phyloP scores from a whole-genome alignment of 2,797 vertebrate genomes.

The Sebastes kiyomatsui region DNA sequence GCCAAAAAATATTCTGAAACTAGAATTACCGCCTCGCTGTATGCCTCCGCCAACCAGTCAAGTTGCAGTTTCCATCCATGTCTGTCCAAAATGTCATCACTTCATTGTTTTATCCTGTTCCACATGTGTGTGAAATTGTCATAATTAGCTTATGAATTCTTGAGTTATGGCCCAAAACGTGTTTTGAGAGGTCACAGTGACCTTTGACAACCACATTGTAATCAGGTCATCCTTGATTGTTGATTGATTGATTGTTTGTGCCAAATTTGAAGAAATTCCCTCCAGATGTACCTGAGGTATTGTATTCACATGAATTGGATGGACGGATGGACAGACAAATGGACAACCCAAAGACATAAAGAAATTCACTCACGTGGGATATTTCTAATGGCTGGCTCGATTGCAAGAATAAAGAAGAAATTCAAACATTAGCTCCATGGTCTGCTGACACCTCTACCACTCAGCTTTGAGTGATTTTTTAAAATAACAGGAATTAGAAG shows the following conservation, averaged over 20 bases:
- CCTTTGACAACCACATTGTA: background rate
- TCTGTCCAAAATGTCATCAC: background rate
- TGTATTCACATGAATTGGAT: background rate
- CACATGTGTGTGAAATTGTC: background rate
- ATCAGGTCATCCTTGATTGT: background rate
- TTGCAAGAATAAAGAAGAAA: background rate
- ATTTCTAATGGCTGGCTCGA: background rate
- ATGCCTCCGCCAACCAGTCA: background rate
- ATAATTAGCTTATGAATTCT: background rate
- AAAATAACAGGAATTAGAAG: background rate
- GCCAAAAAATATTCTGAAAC: background rate
- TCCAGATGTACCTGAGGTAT: background rate
- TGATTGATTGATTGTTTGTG: too few species aligned
- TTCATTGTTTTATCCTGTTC: background rate
- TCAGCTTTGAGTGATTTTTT: background rate
- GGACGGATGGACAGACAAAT: background rate
- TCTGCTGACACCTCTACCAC: background rate
- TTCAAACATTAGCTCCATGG: background rate
- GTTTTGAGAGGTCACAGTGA: background rate
- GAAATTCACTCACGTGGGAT: background rate
- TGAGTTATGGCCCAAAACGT: background rate
- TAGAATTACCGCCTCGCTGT: background rate
- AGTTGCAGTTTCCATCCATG: background rate
- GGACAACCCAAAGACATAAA: too few species aligned
- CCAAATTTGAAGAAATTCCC: background rate